Percentiles rank a stretch among this genome's conserved stretches.
Evolutionary conservation across 2,888 invertebrate genomes (phyloP).

Genomic region (Gibbula magus): DNA sequence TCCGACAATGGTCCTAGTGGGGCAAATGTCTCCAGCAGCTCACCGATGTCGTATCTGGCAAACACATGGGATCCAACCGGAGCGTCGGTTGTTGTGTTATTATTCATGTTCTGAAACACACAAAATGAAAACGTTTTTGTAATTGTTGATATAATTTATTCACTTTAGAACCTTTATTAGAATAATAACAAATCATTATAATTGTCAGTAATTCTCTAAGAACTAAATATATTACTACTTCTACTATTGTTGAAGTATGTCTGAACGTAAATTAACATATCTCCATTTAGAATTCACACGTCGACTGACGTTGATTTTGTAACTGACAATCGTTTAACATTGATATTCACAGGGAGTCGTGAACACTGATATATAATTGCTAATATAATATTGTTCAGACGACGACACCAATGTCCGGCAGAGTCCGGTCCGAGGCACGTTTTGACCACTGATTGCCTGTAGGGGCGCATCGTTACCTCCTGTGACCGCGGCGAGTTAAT

Average conservation of each 20-base stretch:
- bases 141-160: not conserved
- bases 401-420: no score
- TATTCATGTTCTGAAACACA: slow-evolving; percentile 22
- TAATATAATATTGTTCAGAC: no score
- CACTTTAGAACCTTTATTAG: not conserved
- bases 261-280: not conserved
- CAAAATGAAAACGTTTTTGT: not conserved
- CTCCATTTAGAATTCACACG: no score
- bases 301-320: no score
- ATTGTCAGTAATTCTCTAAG: not conserved
- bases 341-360: no score
- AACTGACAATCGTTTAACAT: no score
- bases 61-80: slow-evolving; percentile 15
- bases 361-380: no score
- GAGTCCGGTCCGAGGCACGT: no score
- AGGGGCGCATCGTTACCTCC: no score
- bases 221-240: not conserved
- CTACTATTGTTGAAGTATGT: no score
- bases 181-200: not conserved
- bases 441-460: no score
- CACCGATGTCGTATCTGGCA: slow-evolving; percentile 25
- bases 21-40: slow-evolving; percentile 48
- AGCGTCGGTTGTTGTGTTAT: slow-evolving; percentile 28
- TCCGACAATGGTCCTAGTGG: slow-evolving; percentile 64
- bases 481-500: no score